Evolutionary conservation across 2,888 invertebrate species (phyloP), one percentile per base, ranked within the genome.

Genomic region (Hypsopygia costalis): DNA sequence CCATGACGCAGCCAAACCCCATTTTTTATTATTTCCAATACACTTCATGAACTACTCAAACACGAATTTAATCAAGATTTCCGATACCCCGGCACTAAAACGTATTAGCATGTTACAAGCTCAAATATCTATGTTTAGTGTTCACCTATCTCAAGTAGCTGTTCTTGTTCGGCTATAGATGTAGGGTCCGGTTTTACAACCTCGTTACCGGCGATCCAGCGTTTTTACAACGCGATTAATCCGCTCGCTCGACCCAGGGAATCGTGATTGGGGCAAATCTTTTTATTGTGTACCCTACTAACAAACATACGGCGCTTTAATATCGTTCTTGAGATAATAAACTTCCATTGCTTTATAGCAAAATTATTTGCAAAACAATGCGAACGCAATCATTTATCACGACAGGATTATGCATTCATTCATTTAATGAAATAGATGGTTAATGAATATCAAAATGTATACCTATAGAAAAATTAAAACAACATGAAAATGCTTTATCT

Each of bases 211-310:
- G 60, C 73, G 67, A 65, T 70, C 66, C 69, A 55, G 64, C 67
- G 74, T 85, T 85, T 85, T 86, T 85, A 86, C 76, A 72, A 64
- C 76, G 64, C 76, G 74, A 82, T 81, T 79, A 80, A 76, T 79
- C 73, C 70, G 71, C 68, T 62, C 62, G 62, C 60, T 62, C 70
- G 68, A 69, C 71, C 72, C 68, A 66, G 69, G 67, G 64, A 68
- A 64, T 55, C 58, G 69, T 80, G 80, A 83, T 82, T 81, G 78
- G 73, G 77, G 71, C 75, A 75, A 75, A 80, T 81, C 75, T 78
- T 80, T 77, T 75, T 75, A 75, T 69, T 76, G 69, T 55, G 49
- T 46, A 56, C 61, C 59, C 52, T 58, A 49, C 47, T 55, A 50
- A 46, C 49, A 50, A 55, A 58, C 56, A 49, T 57, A 56, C 47